Conservation (phyloP, 2,797 vertebrate species). For the Calcarius lapponicus region DNA sequence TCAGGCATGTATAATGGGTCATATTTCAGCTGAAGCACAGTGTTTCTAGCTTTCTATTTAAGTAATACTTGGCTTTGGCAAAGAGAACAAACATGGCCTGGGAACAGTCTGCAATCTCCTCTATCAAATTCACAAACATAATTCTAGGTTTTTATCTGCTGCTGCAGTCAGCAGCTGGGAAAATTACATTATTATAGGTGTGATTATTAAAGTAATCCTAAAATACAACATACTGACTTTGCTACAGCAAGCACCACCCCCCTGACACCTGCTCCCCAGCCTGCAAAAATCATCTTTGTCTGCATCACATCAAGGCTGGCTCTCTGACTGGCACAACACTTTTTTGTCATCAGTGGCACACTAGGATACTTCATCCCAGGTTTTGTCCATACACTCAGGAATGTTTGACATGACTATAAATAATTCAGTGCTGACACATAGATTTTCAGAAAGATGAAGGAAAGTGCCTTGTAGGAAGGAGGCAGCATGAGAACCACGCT, state of each 20-base stretch:
- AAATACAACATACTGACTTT: neutral
- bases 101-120: neutral
- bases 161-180: neutral
- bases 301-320: neutral
- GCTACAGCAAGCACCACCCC: neutral
- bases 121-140: conserved; percentile 5
- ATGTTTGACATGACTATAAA: conserved; percentile 60
- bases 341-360: conserved; percentile 19
- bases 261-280: neutral
- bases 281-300: neutral
- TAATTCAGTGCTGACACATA: conserved; percentile 50
- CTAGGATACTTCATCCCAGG: conserved; percentile 6
- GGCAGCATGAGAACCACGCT: neutral
- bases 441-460: conserved; percentile 35
- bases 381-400: conserved; percentile 39
- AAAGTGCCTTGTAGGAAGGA: neutral
- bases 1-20: neutral
- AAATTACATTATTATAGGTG: neutral
- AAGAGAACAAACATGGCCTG: conserved; percentile 10
- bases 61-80: neutral
- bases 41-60: neutral
- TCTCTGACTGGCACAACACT: neutral
- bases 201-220: neutral
- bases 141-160: neutral
- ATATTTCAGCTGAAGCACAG: neutral